Evolutionary conservation across 2,797 vertebrate species (phyloP), one percentile per base, ranked within the genome.

Genomic region (Odontamblyopus rebecca): DNA sequence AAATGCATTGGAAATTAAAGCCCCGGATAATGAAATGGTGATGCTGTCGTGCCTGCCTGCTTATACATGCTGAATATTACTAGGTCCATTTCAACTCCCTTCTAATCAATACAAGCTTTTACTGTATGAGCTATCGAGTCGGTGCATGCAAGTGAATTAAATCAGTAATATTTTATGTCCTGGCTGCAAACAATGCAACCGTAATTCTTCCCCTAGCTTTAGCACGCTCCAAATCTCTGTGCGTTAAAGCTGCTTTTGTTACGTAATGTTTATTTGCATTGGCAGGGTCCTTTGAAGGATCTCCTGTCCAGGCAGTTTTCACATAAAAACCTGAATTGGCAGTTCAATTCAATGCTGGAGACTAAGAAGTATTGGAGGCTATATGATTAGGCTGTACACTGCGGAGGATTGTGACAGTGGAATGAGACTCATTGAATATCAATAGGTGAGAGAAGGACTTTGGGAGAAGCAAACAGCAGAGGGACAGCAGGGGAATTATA

Each of bases 1-100:
- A 82, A 92, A 93, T 89, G 83, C 83, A 86, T 83, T 67, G 79
- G 71, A 89, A 92, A 93, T 91, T 83, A 89, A 88, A 86, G 80
- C 73, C 62, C 54, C 62, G 76, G 85, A 80, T 83, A 86, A 82
- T 84, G 83, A 87, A 87, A 75, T 80, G 74, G 74, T 73, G 81
- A 74, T 71, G 69, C 70, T 71, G 69, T 72, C 44, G 64, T 66
- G 64, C 76, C 80, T 82, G 72, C 71, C 76, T 85, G 75, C 64
- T 86, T 88, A 57, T 68, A 79, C 71, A 77, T 67, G 78, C 80
- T 85, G 81, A 80, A 80, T 79, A 85, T 85, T 78, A 77, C 82
- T 61, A 29, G 53, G 67, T 78, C 82, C 76, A 85, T 78, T 84
- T 82, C 74, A 71, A 77, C 75, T 48, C 72, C 53, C 76, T 86